Base-by-base conservation (phyloP, 2,888 invertebrate species). In the Rotaria socialis region DNA sequence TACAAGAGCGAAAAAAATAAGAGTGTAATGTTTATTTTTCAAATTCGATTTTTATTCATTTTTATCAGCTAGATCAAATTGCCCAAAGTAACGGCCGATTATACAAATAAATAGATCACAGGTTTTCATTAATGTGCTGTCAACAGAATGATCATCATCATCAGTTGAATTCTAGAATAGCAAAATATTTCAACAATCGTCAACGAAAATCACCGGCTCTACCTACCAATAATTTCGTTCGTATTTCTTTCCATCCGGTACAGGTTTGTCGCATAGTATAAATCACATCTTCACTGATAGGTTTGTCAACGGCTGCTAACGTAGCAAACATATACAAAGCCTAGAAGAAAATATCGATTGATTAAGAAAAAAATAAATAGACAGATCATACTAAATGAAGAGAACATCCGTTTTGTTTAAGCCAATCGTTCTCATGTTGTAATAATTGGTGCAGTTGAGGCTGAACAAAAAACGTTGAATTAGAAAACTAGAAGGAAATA, bases 21-120 rank as follows among this genome's bases (percentile, higher is more conserved):
- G 16, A 10, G 35, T 16, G 35, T 3, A 67, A 27, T 27, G 27
- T 67, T 67, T 16, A 5, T 58, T 58, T 58, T n/a, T 58, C 22
- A n/a, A 74, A 41, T n/a, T 0, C 2, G 2, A 1, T 80, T 35
- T 35, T 24, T 19, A 80, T 24, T 80, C 47, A 43, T 16, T 24
- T 43, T 7, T 3, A 80, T 80, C 75, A 80, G 75, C 75, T 80
- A 80, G 10, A 80, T 80, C 75, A 47, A 80, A 24, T 47, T 80
- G 75, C 0, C 75, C 75, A 47, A 80, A 80, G 24, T 80, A 80
- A 8, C 75, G 41, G 10, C 75, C 75, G 11, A 80, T 24, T 47
- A 80, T 47, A 47, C 75, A 80, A 11, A 80, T n/a, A 80, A 80
- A 80, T 6, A 80, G 10, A 80, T 80, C 75, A 47, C 75, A 80